These are phyloP conservation scores for Entomyzon cyanotis DNA, from an alignment of 2,113 vertebrate species.

Conservation along the genomic window DNA sequence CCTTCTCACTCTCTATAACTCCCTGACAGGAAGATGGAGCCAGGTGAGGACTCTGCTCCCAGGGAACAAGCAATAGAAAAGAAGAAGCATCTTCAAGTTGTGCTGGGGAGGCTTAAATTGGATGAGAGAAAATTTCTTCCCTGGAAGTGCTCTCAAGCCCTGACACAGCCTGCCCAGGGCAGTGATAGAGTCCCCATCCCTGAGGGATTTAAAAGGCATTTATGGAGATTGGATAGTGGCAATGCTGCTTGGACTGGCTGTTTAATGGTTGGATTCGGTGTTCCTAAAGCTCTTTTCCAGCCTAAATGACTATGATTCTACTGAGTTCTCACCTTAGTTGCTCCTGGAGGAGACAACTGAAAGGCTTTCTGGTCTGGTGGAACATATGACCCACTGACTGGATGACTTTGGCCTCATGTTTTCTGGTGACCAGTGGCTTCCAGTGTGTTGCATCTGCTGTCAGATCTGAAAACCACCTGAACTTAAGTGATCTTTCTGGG, in stretches of 20 bases:
- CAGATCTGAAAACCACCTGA: neutral
- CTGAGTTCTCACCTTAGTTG: neutral
- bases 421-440: neutral
- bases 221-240: neutral
- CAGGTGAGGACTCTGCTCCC: neutral
- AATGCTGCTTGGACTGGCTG: neutral
- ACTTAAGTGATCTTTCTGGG: neutral
- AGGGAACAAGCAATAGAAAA: neutral
- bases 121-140: neutral
- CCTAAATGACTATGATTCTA: neutral
- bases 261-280: neutral
- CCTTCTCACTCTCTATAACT: neutral
- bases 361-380: neutral
- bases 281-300: neutral
- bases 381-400: neutral
- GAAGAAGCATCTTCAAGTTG: neutral
- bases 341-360: neutral
- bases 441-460: neutral
- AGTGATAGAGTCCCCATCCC: neutral
- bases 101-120: neutral
- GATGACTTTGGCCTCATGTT: neutral
- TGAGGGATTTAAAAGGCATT: neutral
- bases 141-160: neutral
- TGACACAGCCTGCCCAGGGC: neutral
- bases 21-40: neutral